Conservation (phyloP, 2,113 vertebrate species). For the Sander vitreus region DNA sequence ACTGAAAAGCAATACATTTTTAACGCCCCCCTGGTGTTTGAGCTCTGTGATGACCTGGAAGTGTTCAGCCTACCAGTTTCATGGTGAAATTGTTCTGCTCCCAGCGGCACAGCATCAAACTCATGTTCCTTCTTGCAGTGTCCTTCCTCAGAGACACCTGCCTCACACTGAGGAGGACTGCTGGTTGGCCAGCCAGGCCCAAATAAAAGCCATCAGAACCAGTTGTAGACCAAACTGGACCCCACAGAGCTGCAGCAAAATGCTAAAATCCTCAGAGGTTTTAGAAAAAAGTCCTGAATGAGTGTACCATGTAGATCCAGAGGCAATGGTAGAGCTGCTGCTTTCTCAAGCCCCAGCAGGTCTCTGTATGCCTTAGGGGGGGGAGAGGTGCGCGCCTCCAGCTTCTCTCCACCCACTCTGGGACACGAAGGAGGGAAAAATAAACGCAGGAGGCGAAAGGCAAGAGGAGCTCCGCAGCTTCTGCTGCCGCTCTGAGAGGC, state of each 20-base stretch:
- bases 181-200: constrained; percentile 16
- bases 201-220: constrained; percentile 47
- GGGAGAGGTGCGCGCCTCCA: constrained; percentile 42
- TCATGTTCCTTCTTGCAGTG: constrained; percentile 83
- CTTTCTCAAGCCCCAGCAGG: constrained; percentile 52
- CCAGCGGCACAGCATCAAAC: constrained; percentile 92
- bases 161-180: constrained; percentile 45
- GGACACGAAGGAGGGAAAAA: constrained; percentile 71
- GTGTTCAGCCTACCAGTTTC: constrained; percentile 91
- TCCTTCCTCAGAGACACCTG: constrained; percentile 80
- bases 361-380: constrained; percentile 45
- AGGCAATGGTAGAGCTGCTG: constrained; percentile 53
- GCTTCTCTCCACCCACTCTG: constrained; percentile 67
- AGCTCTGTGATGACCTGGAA: constrained; percentile 36
- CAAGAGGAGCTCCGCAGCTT: constrained; percentile 55
- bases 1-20: not conserved
- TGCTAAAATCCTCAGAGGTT: constrained; percentile 18
- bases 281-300: constrained; percentile 17
- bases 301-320: constrained; percentile 37
- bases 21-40: constrained; percentile 16
- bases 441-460: constrained; percentile 67
- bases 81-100: constrained; percentile 91
- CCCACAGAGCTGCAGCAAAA: constrained; percentile 5
- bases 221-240: not conserved
- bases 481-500: constrained; percentile 60